Evolutionary conservation across 2,797 vertebrate genomes (phyloP), one percentile per base, ranked within the genome.

Genomic region (Otolemur crassicaudatus): DNA sequence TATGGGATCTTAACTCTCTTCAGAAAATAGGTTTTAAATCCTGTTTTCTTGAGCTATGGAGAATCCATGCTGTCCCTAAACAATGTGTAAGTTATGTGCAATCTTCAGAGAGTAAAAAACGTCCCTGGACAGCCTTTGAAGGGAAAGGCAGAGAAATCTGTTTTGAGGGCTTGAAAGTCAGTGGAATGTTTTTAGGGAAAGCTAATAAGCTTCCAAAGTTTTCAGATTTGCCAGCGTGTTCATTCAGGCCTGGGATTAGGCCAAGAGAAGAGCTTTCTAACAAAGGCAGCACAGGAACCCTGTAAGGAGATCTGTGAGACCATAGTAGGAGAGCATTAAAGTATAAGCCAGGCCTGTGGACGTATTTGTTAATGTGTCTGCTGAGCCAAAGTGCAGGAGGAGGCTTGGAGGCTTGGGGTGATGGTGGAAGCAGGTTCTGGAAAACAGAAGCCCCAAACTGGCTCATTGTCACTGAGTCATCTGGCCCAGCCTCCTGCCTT

Each of bases 81-180:
- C 65, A 63, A 46, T 17, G 10, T 70, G 34, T 29, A 65, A 65
- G 63, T 77, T 89, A 37, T 19, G 6, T 87, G 49, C 81, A 60
- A 87, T 43, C 77, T 91, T 95, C 9, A 0, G 14, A 58, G 29
- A 72, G 61, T 91, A 0, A 82, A 89, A 94, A 94, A 58, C 75
- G 25, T 25, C 53, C 56, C 49, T 37, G 17, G 82, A 91, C 70
- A 75, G 63, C 12, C 58, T 96, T 96, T 61, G 56, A 91, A 96
- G 43, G 77, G 53, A 90, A 90, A 90, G 25, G 60, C 76, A 93
- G 56, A 94, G 67, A 80, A 92, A 81, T 95, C 53, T 87, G 58
- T 83, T 88, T 81, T 73, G 17, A 79, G 91, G 72, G n/a, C 86
- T 96, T 94, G 63, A 77, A 90, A 96, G 88, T 76, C 90, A 76